Base-by-base conservation (phyloP, 2,797 vertebrate species). In the Hippocampus kuda region DNA sequence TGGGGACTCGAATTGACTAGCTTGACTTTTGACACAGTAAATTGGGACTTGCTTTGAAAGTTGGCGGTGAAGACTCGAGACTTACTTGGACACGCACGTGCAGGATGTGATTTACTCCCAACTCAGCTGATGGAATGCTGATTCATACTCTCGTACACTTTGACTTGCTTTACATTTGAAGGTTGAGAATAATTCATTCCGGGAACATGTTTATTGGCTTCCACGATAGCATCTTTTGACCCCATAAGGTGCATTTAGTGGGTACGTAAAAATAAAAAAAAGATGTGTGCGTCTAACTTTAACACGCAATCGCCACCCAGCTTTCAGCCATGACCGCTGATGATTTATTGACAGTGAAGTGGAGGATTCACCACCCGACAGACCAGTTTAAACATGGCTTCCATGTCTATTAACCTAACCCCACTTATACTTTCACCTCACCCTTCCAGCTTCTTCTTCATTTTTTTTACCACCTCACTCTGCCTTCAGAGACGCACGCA, bases 371-470 rank as follows among this genome's bases (percentile, higher is more conserved):
- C 20, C 53, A n/a, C 56, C 41, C 42, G 66, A 70, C 64, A 67
- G 66, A 22, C 70, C 72, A 78, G 73, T 81, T 88, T 85, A 86
- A 85, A 88, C 86, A 88, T 78, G 73, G 68, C 81, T 76, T 88
- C 70, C 82, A 81, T 85, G 84, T 87, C 85, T 83, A 84, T 88
- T 88, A 89, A 88, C 85, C 87, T 83, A 86, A 87, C 85, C 88
- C 81, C 87, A 87, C 83, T 87, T 88, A 88, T 61, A 82, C 75
- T 79, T 77, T 84, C 80, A 82, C 81, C 82, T 83, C 78, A 70
- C 67, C 80, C 74, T 71, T 67, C 48, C 66, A 69, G 61, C 70
- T 68, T 74, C 77, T 79, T 78, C 80, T 72, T 77, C 80, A 69
- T 72, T 61, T 81, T 80, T 86, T 18, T 49, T 49, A 65, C 70